Percentiles rank a stretch among this genome's conserved stretches.
Conservation (phyloP, 2,888 invertebrate genomes). For the Spicauda simplicius region DNA sequence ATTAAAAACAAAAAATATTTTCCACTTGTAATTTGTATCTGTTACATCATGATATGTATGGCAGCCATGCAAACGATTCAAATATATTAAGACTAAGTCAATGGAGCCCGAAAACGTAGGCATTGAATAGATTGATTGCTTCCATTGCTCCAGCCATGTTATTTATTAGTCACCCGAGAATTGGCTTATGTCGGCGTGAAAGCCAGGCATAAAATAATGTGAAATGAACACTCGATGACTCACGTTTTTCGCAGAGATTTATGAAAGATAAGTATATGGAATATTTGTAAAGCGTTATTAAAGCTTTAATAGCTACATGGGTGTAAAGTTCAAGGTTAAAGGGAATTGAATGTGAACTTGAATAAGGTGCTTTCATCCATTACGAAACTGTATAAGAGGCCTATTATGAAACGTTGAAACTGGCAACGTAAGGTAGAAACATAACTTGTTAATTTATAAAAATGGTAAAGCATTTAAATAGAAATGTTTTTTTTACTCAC, state of each 20-base stretch:
- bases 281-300: background rate
- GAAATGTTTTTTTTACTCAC: too few species aligned
- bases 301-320: background rate
- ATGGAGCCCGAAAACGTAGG: slow-evolving; percentile 4
- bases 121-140: slow-evolving; percentile 6
- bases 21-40: too few species aligned
- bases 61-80: background rate
- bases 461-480: too few species aligned
- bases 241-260: slow-evolving; percentile 14
- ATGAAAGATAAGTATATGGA: slow-evolving; percentile 4
- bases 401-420: background rate
- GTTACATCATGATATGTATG: too few species aligned
- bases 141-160: slow-evolving; percentile 7
- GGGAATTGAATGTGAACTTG: background rate
- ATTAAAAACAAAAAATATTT: too few species aligned
- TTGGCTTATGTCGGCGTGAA: slow-evolving; percentile 2
- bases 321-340: background rate
- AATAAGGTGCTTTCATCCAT: background rate
- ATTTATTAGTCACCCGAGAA: slow-evolving; percentile 6
- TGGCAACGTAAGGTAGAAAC: background rate
- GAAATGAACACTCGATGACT: slow-evolving; percentile 23
- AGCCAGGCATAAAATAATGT: slow-evolving; percentile 6
- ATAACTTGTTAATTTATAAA: background rate
- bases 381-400: background rate
- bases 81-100: background rate